Base-by-base conservation (phyloP, 1,140 invertebrate species). In the Dermatophagoides farinae region DNA sequence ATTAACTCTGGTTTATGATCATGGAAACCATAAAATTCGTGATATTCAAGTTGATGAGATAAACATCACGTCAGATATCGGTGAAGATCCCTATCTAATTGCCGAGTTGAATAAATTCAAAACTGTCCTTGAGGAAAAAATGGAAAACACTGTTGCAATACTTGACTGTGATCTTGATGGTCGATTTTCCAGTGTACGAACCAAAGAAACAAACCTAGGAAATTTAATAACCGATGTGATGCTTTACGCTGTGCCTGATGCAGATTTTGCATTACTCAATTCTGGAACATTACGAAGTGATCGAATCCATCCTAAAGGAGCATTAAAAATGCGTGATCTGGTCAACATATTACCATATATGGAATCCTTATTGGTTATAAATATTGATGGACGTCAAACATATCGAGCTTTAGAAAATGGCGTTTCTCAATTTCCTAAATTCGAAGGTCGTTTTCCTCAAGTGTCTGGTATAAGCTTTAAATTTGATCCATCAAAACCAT, bases 221-320 rank as follows among this genome's bases (percentile, higher is more conserved):
- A 89, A 90, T 73, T 90, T 88, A 79, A 79, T 88, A 44, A 85
- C 84, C 69, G 87, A 92, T 70, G 82, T 91, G 39, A 80, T 90
- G 61, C 68, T 90, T 18, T 14, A 46, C 14, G 57, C 85, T 0
- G 80, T 85, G 11, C 86, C 84, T 4, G 82, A 83, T 16, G 83
- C 85, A 25, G 86, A 91, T 70, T 73, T 86, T 14, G 85, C 86
- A 12, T 69, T 92, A 1, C 72, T 92, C 14, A 92, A 91, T 72
- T 88, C 85, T 18, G 88, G 88, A 40, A 90, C 88, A 39, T 78
- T 89, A 60, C 73, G 85, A 57, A 85, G 83, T 57, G 85, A 88
- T 71, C 68, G 69, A 57, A 77, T 85, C 1, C 84, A 87, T 71
- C 76, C 80, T 4, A 78, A 81, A 23, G 87, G 88, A 0, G 77